phyloP scores from a whole-genome alignment of 2,888 invertebrate species.

The Euproctis similis region DNA sequence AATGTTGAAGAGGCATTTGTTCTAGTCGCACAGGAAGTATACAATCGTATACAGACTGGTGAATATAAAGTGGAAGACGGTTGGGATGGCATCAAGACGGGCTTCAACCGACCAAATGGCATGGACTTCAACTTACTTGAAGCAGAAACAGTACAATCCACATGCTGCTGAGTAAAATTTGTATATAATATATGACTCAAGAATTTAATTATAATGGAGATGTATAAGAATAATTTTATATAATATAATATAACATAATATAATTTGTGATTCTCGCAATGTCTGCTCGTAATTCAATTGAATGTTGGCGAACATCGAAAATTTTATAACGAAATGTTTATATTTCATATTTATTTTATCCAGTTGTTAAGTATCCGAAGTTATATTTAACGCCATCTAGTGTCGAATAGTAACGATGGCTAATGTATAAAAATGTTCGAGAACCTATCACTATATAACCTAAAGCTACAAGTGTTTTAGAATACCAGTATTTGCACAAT shows the following conservation, averaged over 20 bases:
- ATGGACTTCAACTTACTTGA: conserved; percentile 90
- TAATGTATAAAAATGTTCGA: too few species aligned
- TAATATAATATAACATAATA: conserved; percentile 2
- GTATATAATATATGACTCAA: conserved; percentile 24
- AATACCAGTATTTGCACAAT: too few species aligned
- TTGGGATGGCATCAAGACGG: conserved; percentile 98
- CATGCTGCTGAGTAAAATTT: conserved; percentile 81
- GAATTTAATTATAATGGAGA: conserved; percentile 20
- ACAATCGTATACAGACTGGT: conserved; percentile 91
- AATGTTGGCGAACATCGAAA: too few species aligned
- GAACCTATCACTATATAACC: too few species aligned
- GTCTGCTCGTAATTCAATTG: too few species aligned
- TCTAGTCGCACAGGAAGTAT: conserved; percentile 92
- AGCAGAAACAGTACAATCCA: conserved; percentile 91
- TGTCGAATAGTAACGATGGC: too few species aligned
- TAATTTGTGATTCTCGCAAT: neutral
- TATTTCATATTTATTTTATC: too few species aligned
- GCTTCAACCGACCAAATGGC: conserved; percentile 87
- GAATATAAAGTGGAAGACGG: conserved; percentile 96
- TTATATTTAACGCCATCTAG: too few species aligned
- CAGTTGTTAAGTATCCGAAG: too few species aligned
- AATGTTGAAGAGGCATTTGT: conserved; percentile 96
- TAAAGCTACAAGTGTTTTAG: too few species aligned
- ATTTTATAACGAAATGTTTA: too few species aligned
- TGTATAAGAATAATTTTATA: conserved; percentile 49